Base-by-base conservation (phyloP, 2,113 vertebrate genomes). In the Perccottus glenii region DNA sequence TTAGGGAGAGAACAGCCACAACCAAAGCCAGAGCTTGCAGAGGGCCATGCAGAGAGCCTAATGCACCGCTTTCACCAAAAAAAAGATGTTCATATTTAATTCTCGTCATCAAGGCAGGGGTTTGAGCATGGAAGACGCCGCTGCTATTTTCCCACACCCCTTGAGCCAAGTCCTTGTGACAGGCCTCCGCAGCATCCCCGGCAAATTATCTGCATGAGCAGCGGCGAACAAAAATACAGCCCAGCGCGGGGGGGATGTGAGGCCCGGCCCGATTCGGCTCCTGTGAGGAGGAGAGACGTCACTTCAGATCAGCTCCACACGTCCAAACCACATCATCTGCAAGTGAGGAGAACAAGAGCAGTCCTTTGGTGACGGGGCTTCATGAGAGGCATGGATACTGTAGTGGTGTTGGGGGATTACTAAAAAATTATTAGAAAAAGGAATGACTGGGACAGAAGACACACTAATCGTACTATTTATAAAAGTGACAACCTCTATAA, bases 151-250 rank as follows among this genome's bases (percentile, higher is more conserved):
- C 92, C 91, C 90, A 91, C 88, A 92, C 85, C 91, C 92, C 87
- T 92, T 90, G 90, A 92, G 88, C 91, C 91, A 90, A 93, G 90
- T 91, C 83, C 92, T 89, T 89, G 87, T 91, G 92, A 92, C 91
- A 92, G 90, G 90, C 87, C 87, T 93, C 90, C 87, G 80, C 87
- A 88, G 90, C 92, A 91, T 92, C 91, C 91, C 38, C 80, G 69
- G 89, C 89, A 91, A 92, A 92, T 92, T 91, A 92, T 88, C 83
- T 85, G 90, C 93, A 91, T 92, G 91, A 92, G 87, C 83, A 89
- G 73, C 78, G 64, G 68, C 50, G 90, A 92, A 93, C 91, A 92
- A 93, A 92, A 92, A 40, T 40, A 92, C 90, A 92, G 89, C 88
- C 84, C 87, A 90, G 90, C 85, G 87, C 88, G 87, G 44, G 87